Conservation (phyloP, 2,797 vertebrate genomes). For the Ara ararauna region DNA sequence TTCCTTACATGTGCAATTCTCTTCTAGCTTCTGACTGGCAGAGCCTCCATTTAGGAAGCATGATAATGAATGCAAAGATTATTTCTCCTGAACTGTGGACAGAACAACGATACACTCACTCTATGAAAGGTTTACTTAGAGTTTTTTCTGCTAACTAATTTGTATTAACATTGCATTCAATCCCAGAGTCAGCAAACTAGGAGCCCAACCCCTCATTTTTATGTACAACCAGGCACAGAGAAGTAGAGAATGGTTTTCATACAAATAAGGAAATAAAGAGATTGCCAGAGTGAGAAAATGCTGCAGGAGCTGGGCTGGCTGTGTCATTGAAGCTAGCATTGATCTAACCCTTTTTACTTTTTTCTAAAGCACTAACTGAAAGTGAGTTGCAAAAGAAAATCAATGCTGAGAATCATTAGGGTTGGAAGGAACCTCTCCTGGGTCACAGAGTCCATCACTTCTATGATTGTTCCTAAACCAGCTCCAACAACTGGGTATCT, state of each 20-base stretch:
- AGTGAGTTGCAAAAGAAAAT: conserved; percentile 73
- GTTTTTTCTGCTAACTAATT: conserved; percentile 1
- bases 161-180: background rate
- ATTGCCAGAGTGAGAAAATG: conserved; percentile 22
- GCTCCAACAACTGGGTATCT: conserved; percentile 59
- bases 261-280: conserved; percentile 42
- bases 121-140: background rate
- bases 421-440: conserved; percentile 59
- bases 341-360: conserved; percentile 46
- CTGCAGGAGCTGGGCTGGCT: conserved; percentile 48
- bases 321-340: conserved; percentile 67
- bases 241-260: background rate
- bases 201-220: conserved; percentile 13
- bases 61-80: background rate
- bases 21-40: background rate
- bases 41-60: background rate
- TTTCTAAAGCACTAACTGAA: conserved; percentile 66
- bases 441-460: conserved; percentile 61
- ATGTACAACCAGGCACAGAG: conserved; percentile 4
- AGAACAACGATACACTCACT: background rate
- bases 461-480: conserved; percentile 70
- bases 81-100: background rate
- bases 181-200: background rate
- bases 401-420: conserved; percentile 65
- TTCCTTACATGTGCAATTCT: background rate